Evolutionary conservation across 23 tunicate species (phyloP), one percentile per base, ranked within the genome.

Genomic region (Botrylloides violaceus): DNA sequence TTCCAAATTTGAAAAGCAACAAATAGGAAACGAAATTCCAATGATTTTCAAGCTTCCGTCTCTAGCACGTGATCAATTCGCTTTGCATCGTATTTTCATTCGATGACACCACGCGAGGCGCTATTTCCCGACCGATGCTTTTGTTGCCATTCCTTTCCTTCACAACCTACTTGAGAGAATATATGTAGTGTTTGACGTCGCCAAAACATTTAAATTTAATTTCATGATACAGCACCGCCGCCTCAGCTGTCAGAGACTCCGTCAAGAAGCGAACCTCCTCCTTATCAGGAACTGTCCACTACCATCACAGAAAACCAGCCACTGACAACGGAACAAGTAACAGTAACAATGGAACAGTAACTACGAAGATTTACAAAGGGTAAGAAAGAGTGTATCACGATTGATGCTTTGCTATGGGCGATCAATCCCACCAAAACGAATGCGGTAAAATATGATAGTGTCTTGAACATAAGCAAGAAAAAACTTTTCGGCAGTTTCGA

Each of bases 211-310:
- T n/a, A n/a, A n/a, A n/a, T n/a, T n/a, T n/a, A n/a, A n/a, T n/a
- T n/a, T n/a, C n/a, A n/a, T n/a, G n/a, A n/a, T 37, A 68, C 74
- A 68, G 74, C 56, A 35, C 74, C 36, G 74, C 74, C 56, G 74
- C 74, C 24, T 27, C 74, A 12, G 26, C 74, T 32, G 74, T 68
- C 37, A 21, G 74, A 39, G 74, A 68, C 12, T 68, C 74, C 25
- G 47, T 68, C 74, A 68, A 68, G 37, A 68, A 68, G 34, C 56
- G 58, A 68, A 32, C 74, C 58, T 23, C 74, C 74, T 68, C 74
- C 56, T 9, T 68, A 37, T 36, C 74, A 4, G 74, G 74, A 68
- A 19, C 74, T 24, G 74, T 68, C 74, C 47, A 27, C 36, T 68
- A 68, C 74, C 74, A 68, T 27, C 59, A 39, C 56, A 38, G 30